These are phyloP conservation scores for Oryzias curvinotus DNA, from an alignment of 2,113 vertebrate species.

Conservation along the genomic window DNA sequence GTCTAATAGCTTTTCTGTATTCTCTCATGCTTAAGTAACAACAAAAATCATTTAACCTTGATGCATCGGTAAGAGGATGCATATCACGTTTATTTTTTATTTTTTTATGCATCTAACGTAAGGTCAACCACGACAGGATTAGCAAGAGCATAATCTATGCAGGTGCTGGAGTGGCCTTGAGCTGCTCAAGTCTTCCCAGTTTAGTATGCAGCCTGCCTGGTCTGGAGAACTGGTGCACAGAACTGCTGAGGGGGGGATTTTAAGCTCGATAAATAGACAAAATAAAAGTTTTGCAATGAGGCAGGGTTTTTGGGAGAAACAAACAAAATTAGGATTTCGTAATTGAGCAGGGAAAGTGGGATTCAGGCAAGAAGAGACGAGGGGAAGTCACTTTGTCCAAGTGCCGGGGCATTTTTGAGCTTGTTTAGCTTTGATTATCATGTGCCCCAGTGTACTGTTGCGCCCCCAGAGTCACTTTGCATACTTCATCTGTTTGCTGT, in stretches of 20 bases:
- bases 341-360: slow-evolving; percentile 77
- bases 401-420: slow-evolving; percentile 60
- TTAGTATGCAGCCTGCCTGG: slow-evolving; percentile 65
- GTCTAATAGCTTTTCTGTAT: too few species aligned
- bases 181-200: slow-evolving; percentile 41
- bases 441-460: slow-evolving; percentile 43
- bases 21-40: too few species aligned
- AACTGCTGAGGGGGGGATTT: slow-evolving; percentile 64
- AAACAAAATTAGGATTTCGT: slow-evolving; percentile 71
- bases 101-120: slow-evolving; percentile 47
- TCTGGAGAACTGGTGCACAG: slow-evolving; percentile 55
- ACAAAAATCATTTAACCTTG: slow-evolving; percentile 23
- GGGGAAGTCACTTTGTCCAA: slow-evolving; percentile 40
- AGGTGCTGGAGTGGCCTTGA: slow-evolving; percentile 55
- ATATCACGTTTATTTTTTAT: slow-evolving; percentile 32
- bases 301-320: slow-evolving; percentile 64
- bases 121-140: slow-evolving; percentile 65
- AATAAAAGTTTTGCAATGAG: slow-evolving; percentile 66
- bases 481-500: slow-evolving; percentile 67
- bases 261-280: slow-evolving; percentile 76
- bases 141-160: slow-evolving; percentile 51
- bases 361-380: slow-evolving; percentile 38
- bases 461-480: slow-evolving; percentile 47
- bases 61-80: slow-evolving; percentile 39
- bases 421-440: slow-evolving; percentile 68